These are phyloP conservation scores for Pandemis corylana DNA, from an alignment of 2,888 invertebrate genomes.

Conservation along the genomic window DNA sequence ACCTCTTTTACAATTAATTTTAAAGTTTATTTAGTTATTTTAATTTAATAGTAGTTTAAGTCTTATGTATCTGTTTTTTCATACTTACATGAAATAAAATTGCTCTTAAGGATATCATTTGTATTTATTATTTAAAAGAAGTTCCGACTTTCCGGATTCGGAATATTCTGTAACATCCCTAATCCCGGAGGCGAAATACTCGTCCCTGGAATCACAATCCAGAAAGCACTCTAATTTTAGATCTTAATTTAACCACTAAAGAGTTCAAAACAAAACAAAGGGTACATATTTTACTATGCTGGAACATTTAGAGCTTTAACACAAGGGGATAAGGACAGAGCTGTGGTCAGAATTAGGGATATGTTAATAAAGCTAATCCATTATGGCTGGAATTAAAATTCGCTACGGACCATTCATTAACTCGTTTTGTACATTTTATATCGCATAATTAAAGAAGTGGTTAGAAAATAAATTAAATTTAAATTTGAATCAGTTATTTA, in stretches of 20 bases:
- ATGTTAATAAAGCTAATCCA: constrained; percentile 35
- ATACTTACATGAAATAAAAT: no score
- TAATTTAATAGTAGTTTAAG: no score
- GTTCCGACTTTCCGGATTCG: no score
- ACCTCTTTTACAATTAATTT: no score
- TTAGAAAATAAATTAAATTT: not conserved
- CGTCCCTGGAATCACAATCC: constrained; percentile 16
- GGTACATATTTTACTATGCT: not conserved
- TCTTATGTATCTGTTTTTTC: no score
- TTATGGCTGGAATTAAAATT: constrained; percentile 35
- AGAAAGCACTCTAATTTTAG: not conserved
- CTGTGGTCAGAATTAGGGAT: constrained; percentile 9
- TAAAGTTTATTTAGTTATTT: no score
- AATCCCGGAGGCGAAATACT: no score
- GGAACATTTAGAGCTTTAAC: not conserved
- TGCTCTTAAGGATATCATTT: no score
- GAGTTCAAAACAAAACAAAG: constrained; percentile 6
- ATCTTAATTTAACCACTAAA: not conserved
- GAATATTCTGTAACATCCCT: no score
- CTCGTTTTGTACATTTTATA: constrained; percentile 24
- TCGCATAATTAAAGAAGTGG: constrained; percentile 6
- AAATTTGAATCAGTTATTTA: not conserved
- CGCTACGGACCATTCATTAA: constrained; percentile 19
- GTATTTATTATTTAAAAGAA: no score
- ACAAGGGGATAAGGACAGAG: not conserved